Percentiles rank a stretch among this genome's conserved stretches.
These are phyloP conservation scores for Sinocyclocheilus anshuiensis DNA, from an alignment of 2,113 vertebrate genomes.

Conservation along the genomic window DNA sequence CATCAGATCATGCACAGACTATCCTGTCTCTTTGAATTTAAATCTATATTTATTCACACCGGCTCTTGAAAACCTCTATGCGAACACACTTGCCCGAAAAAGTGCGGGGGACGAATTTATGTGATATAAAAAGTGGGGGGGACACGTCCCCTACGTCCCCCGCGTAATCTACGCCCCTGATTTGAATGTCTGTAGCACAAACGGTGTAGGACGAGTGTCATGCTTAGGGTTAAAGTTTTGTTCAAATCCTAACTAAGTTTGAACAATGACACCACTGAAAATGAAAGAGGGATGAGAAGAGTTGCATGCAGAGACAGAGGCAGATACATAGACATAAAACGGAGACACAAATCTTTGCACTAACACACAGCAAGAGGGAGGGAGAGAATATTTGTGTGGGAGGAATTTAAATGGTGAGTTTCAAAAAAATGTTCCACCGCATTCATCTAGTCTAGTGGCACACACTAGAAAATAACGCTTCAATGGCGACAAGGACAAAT, in stretches of 20 bases:
- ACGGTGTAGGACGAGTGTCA: not conserved
- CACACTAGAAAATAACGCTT: constrained; percentile 35
- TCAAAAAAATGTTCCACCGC: constrained; percentile 38
- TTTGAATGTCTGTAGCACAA: not conserved
- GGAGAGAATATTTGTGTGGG: constrained; percentile 76
- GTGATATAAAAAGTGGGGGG: no score
- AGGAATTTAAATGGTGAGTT: constrained; percentile 74
- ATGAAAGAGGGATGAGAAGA: constrained; percentile 17
- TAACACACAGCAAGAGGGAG: constrained; percentile 68
- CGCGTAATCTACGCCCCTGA: no score
- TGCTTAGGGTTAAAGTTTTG: constrained; percentile 8
- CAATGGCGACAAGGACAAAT: constrained; percentile 34
- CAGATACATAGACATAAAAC: constrained; percentile 38
- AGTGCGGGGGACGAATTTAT: no score
- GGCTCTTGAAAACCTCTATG: no score
- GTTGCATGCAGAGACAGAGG: constrained; percentile 23
- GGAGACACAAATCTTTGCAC: constrained; percentile 54
- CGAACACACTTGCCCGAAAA: no score
- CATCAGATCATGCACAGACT: no score
- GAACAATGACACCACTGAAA: not conserved
- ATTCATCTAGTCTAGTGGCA: constrained; percentile 49
- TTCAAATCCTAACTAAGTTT: not conserved
- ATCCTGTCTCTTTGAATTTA: no score
- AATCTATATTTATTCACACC: no score
- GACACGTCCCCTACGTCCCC: no score